Conservation (phyloP, 2,797 vertebrate species). For the Oreonectes daqikongensis region DNA sequence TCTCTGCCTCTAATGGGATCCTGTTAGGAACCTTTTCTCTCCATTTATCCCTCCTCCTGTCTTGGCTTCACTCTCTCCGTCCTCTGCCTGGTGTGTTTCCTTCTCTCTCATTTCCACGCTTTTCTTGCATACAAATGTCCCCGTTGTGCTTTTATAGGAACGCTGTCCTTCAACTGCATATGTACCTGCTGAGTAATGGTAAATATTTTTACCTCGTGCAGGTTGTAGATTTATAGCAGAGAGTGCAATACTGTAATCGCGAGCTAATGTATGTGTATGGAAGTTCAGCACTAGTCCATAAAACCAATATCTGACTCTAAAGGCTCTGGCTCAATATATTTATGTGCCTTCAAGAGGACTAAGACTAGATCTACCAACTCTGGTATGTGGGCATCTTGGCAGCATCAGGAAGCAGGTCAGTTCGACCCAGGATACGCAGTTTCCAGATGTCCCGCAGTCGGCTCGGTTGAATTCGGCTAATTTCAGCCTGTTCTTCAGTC, state of each 20-base stretch:
- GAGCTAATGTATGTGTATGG: background rate
- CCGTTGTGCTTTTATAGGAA: constrained; percentile 63
- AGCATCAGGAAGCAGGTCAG: constrained; percentile 44
- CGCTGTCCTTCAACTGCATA: constrained; percentile 48
- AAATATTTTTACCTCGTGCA: constrained; percentile 61
- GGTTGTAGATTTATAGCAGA: constrained; percentile 60
- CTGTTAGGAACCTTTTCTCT: constrained; percentile 64
- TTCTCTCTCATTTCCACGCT: constrained; percentile 21
- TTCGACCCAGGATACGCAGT: constrained; percentile 12
- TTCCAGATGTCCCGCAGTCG: constrained; percentile 51
- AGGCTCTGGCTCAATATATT: no score
- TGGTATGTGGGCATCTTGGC: constrained; percentile 1
- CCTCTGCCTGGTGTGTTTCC: constrained; percentile 9
- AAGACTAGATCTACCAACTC: background rate
- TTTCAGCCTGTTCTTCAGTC: constrained; percentile 47
- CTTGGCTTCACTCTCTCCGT: constrained; percentile 37
- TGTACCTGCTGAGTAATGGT: constrained; percentile 63
- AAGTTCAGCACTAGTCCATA: background rate
- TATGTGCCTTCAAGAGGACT: no score
- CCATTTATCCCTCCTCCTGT: constrained; percentile 32
- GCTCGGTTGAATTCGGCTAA: constrained; percentile 42
- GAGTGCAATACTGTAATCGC: constrained; percentile 19
- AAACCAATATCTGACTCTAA: background rate
- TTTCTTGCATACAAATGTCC: constrained; percentile 47
- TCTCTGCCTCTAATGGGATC: constrained; percentile 71